Evolutionary conservation across 2,113 vertebrate genomes (phyloP).

Genomic region (Sturnira hondurensis): DNA sequence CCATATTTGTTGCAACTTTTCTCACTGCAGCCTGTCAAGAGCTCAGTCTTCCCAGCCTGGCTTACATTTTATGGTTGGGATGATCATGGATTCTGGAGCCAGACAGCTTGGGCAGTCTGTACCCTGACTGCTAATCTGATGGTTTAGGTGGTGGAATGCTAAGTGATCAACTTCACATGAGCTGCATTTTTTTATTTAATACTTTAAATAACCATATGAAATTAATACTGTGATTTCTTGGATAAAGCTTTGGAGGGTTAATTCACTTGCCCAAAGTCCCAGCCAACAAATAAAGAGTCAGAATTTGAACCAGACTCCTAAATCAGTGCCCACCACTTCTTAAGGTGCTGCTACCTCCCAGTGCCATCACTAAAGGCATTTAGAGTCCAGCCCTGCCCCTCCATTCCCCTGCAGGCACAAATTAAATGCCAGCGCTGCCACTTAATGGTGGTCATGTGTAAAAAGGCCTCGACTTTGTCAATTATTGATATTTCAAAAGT

Average conservation of each 20-base stretch:
- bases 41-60: not conserved
- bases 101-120: not conserved
- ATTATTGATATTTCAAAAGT: not conserved
- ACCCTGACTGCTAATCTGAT: not conserved
- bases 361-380: too few relatives aligned
- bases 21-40: not conserved
- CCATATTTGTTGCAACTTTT: not conserved
- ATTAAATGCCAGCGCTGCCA: not conserved
- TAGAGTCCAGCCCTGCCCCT: not conserved
- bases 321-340: not conserved
- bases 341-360: not conserved
- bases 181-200: not conserved
- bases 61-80: not conserved
- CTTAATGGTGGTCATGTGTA: not conserved
- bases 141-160: not conserved
- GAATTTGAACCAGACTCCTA: not conserved
- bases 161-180: not conserved
- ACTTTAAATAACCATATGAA: not conserved
- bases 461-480: not conserved
- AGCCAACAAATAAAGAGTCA: not conserved
- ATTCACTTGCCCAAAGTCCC: not conserved
- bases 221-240: not conserved
- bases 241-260: not conserved
- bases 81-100: not conserved
- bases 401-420: not conserved